Evolutionary conservation across 2,797 vertebrate species (phyloP).

Genomic region (Schizothorax lantsangensis): DNA sequence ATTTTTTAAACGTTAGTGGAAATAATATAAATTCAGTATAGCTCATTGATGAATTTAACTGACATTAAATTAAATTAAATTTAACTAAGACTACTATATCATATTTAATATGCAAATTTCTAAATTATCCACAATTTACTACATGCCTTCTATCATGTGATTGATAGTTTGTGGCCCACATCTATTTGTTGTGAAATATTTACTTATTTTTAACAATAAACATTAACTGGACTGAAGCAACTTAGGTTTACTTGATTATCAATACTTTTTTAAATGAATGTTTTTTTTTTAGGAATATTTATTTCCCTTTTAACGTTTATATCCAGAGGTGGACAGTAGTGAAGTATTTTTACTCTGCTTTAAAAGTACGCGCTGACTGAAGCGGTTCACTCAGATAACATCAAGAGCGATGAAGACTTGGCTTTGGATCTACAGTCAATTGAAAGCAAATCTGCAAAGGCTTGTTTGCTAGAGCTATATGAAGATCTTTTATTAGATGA

Average conservation of each 20-base stretch:
- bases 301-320: not conserved
- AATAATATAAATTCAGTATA: not conserved
- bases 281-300: not conserved
- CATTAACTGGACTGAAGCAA: not conserved
- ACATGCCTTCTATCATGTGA: not conserved
- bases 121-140: not conserved
- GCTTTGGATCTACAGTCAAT: too few relatives aligned
- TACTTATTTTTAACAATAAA: not conserved
- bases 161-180: not conserved
- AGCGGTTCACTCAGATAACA: too few relatives aligned
- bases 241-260: not conserved
- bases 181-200: not conserved
- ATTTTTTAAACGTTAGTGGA: not conserved
- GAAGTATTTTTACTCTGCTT: too few relatives aligned
- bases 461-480: too few relatives aligned
- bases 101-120: not conserved
- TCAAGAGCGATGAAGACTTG: too few relatives aligned
- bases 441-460: too few relatives aligned
- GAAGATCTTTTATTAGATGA: too few relatives aligned
- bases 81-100: not conserved
- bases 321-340: too few relatives aligned
- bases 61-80: too few relatives aligned
- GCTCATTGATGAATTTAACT: not conserved
- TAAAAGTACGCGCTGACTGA: too few relatives aligned
- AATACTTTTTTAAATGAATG: not conserved